Conservation (phyloP, 2,797 vertebrate species). For the Dipus sagitta region DNA sequence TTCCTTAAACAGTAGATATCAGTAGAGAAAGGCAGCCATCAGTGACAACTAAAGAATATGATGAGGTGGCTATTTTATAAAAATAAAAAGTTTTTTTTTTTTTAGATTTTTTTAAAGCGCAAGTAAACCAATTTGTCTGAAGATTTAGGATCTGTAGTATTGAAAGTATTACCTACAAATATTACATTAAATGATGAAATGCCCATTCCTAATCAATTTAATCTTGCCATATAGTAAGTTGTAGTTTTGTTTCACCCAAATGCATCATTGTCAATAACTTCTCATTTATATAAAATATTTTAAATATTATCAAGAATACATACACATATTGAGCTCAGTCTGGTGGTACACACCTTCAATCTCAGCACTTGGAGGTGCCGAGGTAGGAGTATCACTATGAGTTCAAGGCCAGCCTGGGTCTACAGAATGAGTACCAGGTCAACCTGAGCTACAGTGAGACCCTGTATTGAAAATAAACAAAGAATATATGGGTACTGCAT, state of each 20-base stretch:
- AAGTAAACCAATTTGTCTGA: background rate
- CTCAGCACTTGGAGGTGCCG: too few species aligned
- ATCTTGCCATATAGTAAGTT: background rate
- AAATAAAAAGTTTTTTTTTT: background rate
- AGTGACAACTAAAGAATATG: background rate
- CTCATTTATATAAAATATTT: background rate
- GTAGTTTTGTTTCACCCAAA: background rate
- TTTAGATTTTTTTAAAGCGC: slow-evolving; percentile 27
- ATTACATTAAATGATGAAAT: background rate
- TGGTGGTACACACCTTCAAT: too few species aligned
- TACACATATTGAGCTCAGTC: too few species aligned
- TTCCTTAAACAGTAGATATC: slow-evolving; percentile 5
- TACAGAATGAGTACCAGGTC: too few species aligned
- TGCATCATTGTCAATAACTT: background rate
- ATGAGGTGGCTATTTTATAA: background rate
- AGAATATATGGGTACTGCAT: background rate
- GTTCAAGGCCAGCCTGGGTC: too few species aligned
- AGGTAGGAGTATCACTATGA: too few species aligned
- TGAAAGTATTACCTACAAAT: background rate
- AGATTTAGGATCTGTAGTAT: background rate
- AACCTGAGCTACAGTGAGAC: too few species aligned
- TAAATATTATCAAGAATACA: background rate
- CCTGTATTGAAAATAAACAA: too few species aligned
- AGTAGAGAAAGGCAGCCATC: background rate
- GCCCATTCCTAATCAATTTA: background rate